Evolutionary conservation across 2,113 vertebrate species (phyloP), one percentile per base, ranked within the genome.

Genomic region (Ammospiza nelsoni): DNA sequence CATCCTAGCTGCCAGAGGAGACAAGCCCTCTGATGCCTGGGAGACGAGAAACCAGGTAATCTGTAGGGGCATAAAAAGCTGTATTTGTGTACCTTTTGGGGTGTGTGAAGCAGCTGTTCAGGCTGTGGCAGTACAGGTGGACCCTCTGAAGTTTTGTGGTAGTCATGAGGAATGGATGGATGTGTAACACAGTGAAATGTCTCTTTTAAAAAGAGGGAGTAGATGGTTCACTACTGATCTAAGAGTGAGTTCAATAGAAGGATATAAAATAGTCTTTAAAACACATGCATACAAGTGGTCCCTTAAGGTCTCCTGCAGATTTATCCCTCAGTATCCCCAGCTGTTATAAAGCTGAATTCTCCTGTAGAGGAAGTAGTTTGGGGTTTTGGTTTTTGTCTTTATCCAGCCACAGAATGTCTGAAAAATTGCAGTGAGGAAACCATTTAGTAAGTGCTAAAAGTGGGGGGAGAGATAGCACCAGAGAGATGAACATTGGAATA

Each of bases 21-120:
- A 97, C 41, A 91, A 85, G 85, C 95, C 93, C 27, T 87, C 95
- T 59, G 83, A 96, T 61, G 84, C 75, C 23, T 98, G 98, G 98
- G 97, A 98, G 39, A 89, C 43, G 89, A 95, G 84, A 87, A 98
- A 97, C 73, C 97, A 98, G 98, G 98, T 98, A 94, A 96, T 22
- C 20, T 58, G 65, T 39, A 43, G 48, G 41, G 61, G 21, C 39
- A 65, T 59, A 22, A 81, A 78, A 33, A 58, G 14, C 6, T 93
- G 25, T 14, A 11, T 58, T 73, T 80, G 13, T 80, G n/a, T 7
- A 35, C 6, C 48, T 88, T 54, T 63, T 22, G 55, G 20, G 11
- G 19, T 72, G 14, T 59, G 35, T 74, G 39, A 16, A 75, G 54
- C 27, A 75, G 29, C 49, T 73, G 19, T 3, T 55, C 20, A 41